Percentiles rank a stretch among this genome's conserved stretches.
Conservation (phyloP, 2,797 vertebrate genomes). For the Characodon lateralis region DNA sequence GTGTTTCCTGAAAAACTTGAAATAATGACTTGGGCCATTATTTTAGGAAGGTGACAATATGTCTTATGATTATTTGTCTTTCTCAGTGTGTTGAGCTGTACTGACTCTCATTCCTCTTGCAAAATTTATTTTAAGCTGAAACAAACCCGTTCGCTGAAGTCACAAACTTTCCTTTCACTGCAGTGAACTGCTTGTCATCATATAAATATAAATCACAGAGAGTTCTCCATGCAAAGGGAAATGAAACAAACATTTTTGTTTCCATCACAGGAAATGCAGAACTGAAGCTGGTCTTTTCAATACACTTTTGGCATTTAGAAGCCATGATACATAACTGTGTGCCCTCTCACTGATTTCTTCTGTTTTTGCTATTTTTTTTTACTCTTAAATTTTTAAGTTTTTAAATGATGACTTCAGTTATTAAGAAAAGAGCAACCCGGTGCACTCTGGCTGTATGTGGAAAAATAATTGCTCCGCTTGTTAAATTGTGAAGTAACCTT, state of each 20-base stretch:
- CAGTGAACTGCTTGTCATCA: conserved; percentile 18
- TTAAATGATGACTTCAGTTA: neutral
- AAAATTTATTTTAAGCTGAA: conserved; percentile 18
- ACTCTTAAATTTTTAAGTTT: neutral
- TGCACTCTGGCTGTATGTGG: neutral
- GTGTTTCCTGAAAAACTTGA: no score
- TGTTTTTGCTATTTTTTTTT: no score
- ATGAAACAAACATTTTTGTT: no score
- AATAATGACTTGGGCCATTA: no score
- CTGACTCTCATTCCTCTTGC: conserved; percentile 30
- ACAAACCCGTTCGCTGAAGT: neutral
- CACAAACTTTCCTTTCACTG: conserved; percentile 19
- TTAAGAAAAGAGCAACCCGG: neutral
- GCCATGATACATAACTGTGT: no score
- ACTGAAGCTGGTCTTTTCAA: neutral
- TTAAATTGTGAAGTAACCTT: neutral
- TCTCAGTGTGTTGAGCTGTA: conserved; percentile 7
- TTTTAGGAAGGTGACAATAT: neutral
- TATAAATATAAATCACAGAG: conserved; percentile 13
- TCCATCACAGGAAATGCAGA: neutral
- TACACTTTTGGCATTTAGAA: no score
- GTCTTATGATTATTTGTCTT: conserved; percentile 16
- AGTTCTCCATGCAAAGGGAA: conserved; percentile 17
- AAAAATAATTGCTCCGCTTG: neutral
- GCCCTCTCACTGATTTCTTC: no score